Percentiles rank a stretch among this genome's conserved stretches.
phyloP scores from a whole-genome alignment of 2,888 invertebrate genomes.

The Coremacera marginata region DNA sequence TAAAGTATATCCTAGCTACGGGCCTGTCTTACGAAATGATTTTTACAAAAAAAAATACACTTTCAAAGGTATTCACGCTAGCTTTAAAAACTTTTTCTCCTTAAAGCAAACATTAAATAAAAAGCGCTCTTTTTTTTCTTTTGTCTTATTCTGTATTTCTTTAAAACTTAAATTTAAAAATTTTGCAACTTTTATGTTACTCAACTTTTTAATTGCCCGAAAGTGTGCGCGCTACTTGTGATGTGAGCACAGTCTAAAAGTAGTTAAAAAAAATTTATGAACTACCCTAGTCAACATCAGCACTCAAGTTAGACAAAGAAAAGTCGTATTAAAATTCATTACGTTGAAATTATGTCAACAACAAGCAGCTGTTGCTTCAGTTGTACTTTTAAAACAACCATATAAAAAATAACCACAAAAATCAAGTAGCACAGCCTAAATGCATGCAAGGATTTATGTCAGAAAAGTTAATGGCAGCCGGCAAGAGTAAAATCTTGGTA shows the following conservation, averaged over 20 bases:
- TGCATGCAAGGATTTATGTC: background rate
- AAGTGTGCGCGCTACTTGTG: background rate
- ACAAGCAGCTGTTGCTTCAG: slow-evolving; percentile 3
- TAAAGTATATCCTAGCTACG: too few relatives aligned
- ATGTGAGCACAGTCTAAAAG: background rate
- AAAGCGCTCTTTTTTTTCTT: too few relatives aligned
- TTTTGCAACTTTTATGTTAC: background rate
- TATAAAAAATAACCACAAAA: background rate
- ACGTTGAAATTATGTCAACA: background rate
- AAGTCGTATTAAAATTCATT: slow-evolving; percentile 9
- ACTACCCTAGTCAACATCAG: background rate
- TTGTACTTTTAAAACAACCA: background rate
- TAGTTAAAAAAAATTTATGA: too few relatives aligned
- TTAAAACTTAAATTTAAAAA: background rate
- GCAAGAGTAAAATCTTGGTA: too few relatives aligned
- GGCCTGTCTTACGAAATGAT: too few relatives aligned
- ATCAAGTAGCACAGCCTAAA: background rate
- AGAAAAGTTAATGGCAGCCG: too few relatives aligned
- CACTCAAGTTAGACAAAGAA: background rate
- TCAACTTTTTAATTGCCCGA: slow-evolving; percentile 1
- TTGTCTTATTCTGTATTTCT: too few relatives aligned
- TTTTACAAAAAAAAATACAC: too few relatives aligned
- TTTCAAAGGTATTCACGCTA: too few relatives aligned
- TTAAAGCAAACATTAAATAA: too few relatives aligned
- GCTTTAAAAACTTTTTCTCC: too few relatives aligned